Conservation (phyloP, 1,140 invertebrate species). For the Mya arenaria region DNA sequence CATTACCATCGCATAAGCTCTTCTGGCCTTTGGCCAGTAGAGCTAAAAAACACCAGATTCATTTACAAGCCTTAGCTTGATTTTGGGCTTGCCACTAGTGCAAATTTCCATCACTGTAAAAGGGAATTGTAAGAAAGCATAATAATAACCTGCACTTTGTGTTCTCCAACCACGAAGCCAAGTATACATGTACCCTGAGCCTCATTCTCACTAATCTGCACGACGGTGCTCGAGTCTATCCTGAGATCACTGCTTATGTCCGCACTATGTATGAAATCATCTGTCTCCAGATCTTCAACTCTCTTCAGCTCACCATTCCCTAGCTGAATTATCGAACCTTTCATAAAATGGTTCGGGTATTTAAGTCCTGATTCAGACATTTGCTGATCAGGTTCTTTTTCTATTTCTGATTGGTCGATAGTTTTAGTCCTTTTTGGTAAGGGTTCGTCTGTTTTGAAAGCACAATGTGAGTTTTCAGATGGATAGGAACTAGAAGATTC, state of each 20-base stretch:
- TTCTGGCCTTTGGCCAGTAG: no score
- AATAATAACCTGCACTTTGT: conserved; percentile 80
- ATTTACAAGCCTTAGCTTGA: no score
- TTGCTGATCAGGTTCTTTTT: conserved; percentile 28
- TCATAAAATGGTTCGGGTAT: conserved; percentile 82
- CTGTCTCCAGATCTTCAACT: conserved; percentile 87
- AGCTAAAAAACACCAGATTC: no score
- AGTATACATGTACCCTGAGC: conserved; percentile 78
- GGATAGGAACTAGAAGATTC: conserved; percentile 69
- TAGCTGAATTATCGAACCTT: conserved; percentile 88
- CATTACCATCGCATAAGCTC: no score
- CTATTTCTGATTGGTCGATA: conserved; percentile 37
- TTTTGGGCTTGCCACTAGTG: no score
- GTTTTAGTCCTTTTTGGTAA: conserved; percentile 69
- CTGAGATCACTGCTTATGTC: conserved; percentile 81
- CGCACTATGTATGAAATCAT: conserved; percentile 83
- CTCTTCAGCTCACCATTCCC: conserved; percentile 88
- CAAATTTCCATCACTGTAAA: no score
- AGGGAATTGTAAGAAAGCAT: no score
- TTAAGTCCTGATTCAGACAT: conserved; percentile 60
- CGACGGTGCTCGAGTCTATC: conserved; percentile 82
- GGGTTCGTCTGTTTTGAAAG: conserved; percentile 64
- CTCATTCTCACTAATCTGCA: conserved; percentile 79
- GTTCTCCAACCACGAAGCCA: conserved; percentile 81
- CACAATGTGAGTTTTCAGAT: conserved; percentile 43